Evolutionary conservation across 2,113 vertebrate genomes (phyloP).

Genomic region (Axis porcinus): DNA sequence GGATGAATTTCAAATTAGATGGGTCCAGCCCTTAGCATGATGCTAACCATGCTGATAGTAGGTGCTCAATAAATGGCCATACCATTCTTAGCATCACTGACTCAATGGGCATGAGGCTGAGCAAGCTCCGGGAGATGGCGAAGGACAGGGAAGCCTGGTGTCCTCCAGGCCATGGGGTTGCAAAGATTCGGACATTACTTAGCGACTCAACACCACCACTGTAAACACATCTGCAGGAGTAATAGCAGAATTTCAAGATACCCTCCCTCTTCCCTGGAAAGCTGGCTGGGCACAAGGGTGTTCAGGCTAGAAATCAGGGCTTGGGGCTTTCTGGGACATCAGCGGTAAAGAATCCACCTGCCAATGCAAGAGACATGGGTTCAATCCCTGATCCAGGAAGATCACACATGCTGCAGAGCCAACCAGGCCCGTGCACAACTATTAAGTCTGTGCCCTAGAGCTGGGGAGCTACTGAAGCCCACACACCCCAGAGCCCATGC

Average conservation of each 20-base stretch:
- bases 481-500: rapidly evolving
- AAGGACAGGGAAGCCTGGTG: neutral
- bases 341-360: neutral
- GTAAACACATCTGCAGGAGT: neutral
- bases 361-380: neutral
- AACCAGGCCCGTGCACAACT: neutral
- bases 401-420: neutral
- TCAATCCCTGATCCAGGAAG: neutral
- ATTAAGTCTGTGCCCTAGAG: neutral
- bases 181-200: neutral
- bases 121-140: neutral
- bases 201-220: neutral
- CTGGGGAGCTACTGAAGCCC: rapidly evolving
- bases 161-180: neutral
- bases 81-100: neutral
- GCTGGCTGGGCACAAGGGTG: neutral
- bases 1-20: neutral
- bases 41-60: neutral
- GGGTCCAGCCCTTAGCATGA: neutral
- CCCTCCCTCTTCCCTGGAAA: neutral
- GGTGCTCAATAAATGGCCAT: neutral
- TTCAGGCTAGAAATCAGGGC: neutral
- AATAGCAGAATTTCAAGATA: neutral
- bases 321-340: neutral
- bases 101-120: neutral